Conservation (phyloP, 2,113 vertebrate genomes). For the Ictalurus punctatus region DNA sequence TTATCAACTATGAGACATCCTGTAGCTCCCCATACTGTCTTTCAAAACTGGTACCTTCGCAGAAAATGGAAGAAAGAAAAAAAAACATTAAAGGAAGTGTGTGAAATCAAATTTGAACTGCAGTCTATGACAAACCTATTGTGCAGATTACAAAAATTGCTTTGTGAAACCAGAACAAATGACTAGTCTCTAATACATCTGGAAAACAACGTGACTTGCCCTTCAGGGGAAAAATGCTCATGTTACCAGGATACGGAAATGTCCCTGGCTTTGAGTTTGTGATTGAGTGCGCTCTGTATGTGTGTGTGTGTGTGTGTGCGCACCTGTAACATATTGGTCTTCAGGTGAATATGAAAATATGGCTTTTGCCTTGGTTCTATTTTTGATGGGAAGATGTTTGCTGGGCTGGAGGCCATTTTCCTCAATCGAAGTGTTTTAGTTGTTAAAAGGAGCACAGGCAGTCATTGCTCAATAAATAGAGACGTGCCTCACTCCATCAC, state of each 20-base stretch:
- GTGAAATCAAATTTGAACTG: background rate
- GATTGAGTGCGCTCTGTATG: constrained; percentile 15
- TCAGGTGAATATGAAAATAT: constrained; percentile 38
- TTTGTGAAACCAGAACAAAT: constrained; percentile 28
- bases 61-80: background rate
- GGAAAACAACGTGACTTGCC: constrained; percentile 15
- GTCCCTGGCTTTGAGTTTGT: constrained; percentile 26
- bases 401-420: constrained; percentile 25
- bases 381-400: constrained; percentile 24
- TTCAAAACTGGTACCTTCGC: constrained; percentile 16
- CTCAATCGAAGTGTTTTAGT: constrained; percentile 9
- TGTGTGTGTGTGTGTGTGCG: background rate
- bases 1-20: background rate
- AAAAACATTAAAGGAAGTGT: background rate
- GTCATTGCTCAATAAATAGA: background rate
- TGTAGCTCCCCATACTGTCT: constrained; percentile 9
- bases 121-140: background rate
- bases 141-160: background rate
- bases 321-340: constrained; percentile 22
- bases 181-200: constrained; percentile 19
- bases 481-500: background rate
- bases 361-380: constrained; percentile 20
- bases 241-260: constrained; percentile 24
- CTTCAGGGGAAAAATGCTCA: constrained; percentile 44
- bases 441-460: constrained; percentile 15